These are phyloP conservation scores for Lordiphosa fenestrarum DNA, from an alignment of 2,888 invertebrate genomes.

Conservation along the genomic window DNA sequence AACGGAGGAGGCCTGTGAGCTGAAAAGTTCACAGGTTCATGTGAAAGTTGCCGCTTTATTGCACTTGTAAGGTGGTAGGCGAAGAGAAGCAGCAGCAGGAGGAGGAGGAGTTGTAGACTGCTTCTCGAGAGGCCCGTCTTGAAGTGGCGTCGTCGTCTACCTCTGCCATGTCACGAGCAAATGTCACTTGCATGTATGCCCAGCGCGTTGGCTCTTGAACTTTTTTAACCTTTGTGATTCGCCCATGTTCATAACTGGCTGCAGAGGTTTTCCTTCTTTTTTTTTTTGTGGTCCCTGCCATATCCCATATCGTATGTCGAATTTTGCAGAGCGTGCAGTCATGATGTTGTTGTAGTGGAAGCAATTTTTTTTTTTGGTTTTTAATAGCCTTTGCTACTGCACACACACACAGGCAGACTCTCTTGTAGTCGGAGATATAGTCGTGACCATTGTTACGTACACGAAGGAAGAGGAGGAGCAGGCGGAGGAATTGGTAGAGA, in stretches of 20 bases:
- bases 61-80: slow-evolving; percentile 37
- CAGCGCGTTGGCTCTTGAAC: slow-evolving; percentile 64
- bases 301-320: slow-evolving; percentile 67
- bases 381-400: slow-evolving; percentile 68
- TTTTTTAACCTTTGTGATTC: slow-evolving; percentile 66
- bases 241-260: slow-evolving; percentile 61
- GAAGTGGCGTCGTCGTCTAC: slow-evolving; percentile 51
- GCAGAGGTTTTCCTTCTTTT: slow-evolving; percentile 17
- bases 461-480: slow-evolving; percentile 10
- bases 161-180: slow-evolving; percentile 65
- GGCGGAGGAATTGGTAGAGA: slow-evolving; percentile 9
- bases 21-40: slow-evolving; percentile 67
- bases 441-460: slow-evolving; percentile 62
- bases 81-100: not conserved
- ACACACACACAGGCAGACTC: slow-evolving; percentile 15
- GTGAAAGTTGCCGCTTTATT: slow-evolving; percentile 64
- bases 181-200: slow-evolving; percentile 66
- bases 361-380: slow-evolving; percentile 44
- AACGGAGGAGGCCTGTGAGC: slow-evolving; percentile 15
- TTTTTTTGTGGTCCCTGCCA: slow-evolving; percentile 27
- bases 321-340: slow-evolving; percentile 69
- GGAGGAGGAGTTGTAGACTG: not conserved
- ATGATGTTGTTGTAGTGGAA: slow-evolving; percentile 57
- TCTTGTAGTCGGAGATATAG: slow-evolving; percentile 13
- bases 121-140: slow-evolving; percentile 47